These are phyloP conservation scores for Drosophila asahinai DNA, from an alignment of 1,140 invertebrate genomes.

Conservation along the genomic window DNA sequence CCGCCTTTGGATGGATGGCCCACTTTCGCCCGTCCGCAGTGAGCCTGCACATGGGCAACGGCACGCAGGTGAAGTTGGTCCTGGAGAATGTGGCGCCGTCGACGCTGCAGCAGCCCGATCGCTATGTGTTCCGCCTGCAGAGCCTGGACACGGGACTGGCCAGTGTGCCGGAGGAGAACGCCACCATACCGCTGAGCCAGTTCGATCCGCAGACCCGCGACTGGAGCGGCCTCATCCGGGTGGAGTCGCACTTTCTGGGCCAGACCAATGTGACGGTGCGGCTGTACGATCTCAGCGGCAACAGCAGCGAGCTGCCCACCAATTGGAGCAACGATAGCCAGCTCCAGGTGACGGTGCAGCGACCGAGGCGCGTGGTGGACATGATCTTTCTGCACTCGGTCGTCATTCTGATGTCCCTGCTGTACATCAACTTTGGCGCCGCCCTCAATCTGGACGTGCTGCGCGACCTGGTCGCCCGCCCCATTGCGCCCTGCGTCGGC, in stretches of 20 bases:
- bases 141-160: slow-evolving; percentile 51
- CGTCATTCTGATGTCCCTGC: slow-evolving; percentile 91
- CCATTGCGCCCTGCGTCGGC: slow-evolving; percentile 93
- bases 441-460: slow-evolving; percentile 92
- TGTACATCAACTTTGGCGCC: slow-evolving; percentile 97
- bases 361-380: slow-evolving; percentile 89
- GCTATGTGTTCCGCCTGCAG: slow-evolving; percentile 59
- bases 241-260: slow-evolving; percentile 65
- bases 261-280: slow-evolving; percentile 56
- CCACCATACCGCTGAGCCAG: slow-evolving; percentile 37
- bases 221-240: slow-evolving; percentile 59
- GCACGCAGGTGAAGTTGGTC: slow-evolving; percentile 28
- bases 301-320: slow-evolving; percentile 35
- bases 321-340: slow-evolving; percentile 46
- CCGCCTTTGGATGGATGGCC: slow-evolving; percentile 40
- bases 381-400: slow-evolving; percentile 92
- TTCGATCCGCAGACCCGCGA: slow-evolving; percentile 24
- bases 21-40: slow-evolving; percentile 50
- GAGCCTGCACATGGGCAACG: slow-evolving; percentile 43
- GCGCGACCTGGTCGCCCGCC: slow-evolving; percentile 89
- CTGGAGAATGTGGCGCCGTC: slow-evolving; percentile 24
- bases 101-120: slow-evolving; percentile 26
- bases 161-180: slow-evolving; percentile 44
- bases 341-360: slow-evolving; percentile 87
- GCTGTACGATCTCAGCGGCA: slow-evolving; percentile 37